phyloP scores from a whole-genome alignment of 2,113 vertebrate species.

The Salvator merianae region DNA sequence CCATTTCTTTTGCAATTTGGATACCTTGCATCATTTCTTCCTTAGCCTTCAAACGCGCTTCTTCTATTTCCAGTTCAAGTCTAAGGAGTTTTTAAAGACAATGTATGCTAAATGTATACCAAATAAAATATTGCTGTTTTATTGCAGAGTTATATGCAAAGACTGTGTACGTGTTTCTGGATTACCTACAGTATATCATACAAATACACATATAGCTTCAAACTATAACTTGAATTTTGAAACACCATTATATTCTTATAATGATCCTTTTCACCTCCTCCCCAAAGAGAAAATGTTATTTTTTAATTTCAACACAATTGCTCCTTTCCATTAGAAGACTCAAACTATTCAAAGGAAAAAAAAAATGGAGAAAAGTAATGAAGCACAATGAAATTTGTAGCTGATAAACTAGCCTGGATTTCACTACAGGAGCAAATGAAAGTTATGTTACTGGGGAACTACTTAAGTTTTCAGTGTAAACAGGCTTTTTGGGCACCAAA shows the following conservation, averaged over 20 bases:
- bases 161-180: no score
- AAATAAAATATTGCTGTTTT: background rate
- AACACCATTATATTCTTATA: no score
- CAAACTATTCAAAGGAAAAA: background rate
- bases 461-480: background rate
- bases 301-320: background rate
- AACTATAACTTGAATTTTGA: no score
- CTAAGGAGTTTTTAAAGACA: constrained; percentile 63
- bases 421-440: no score
- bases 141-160: background rate
- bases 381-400: background rate
- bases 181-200: no score
- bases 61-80: constrained; percentile 91
- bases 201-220: no score
- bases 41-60: constrained; percentile 89
- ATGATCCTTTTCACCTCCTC: no score
- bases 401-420: background rate
- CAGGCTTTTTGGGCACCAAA: background rate
- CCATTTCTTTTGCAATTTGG: constrained; percentile 91
- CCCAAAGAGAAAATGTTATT: background rate
- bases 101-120: background rate
- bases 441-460: no score
- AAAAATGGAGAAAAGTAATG: background rate
- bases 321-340: background rate
- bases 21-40: constrained; percentile 96